Evolutionary conservation across 2,113 vertebrate species (phyloP).

Genomic region (Boleophthalmus pectinirostris): DNA sequence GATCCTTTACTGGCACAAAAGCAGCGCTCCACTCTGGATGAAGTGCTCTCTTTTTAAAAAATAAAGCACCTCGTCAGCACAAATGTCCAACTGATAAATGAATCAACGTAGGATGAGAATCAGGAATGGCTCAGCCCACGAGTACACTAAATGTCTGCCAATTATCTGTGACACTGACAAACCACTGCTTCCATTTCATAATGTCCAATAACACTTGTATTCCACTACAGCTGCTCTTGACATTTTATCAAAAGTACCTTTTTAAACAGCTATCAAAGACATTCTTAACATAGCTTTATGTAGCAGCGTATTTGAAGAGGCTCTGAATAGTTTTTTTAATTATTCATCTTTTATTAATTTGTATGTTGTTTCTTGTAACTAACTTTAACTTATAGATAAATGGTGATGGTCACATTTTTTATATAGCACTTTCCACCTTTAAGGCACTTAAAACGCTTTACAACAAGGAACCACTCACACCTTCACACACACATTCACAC

Average conservation of each 20-base stretch:
- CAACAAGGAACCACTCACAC: too few species aligned
- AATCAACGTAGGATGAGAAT: slow-evolving; percentile 16
- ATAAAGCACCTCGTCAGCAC: slow-evolving; percentile 40
- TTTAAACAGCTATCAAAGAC: background rate
- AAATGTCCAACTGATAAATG: slow-evolving; percentile 38
- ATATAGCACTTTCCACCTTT: too few species aligned
- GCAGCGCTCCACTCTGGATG: slow-evolving; percentile 18
- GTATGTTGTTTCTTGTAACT: too few species aligned
- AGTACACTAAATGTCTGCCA: slow-evolving; percentile 11
- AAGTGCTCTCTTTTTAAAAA: slow-evolving; percentile 18
- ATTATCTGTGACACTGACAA: slow-evolving; percentile 41
- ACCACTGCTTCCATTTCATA: slow-evolving; percentile 19
- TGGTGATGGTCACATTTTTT: too few species aligned
- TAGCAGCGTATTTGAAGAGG: too few species aligned
- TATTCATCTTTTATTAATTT: too few species aligned
- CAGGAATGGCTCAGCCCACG: slow-evolving; percentile 24
- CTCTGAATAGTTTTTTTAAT: too few species aligned
- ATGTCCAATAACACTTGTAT: slow-evolving; percentile 1
- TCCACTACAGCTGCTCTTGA: background rate
- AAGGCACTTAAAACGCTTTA: too few species aligned
- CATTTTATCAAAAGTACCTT: background rate
- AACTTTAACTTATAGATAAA: too few species aligned
- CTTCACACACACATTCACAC: too few species aligned
- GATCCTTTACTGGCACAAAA: slow-evolving; percentile 38
- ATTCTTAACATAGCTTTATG: background rate